Evolutionary conservation across 1,140 invertebrate species (phyloP), one percentile per base, ranked within the genome.

Genomic region (Nilaparvata lugens): DNA sequence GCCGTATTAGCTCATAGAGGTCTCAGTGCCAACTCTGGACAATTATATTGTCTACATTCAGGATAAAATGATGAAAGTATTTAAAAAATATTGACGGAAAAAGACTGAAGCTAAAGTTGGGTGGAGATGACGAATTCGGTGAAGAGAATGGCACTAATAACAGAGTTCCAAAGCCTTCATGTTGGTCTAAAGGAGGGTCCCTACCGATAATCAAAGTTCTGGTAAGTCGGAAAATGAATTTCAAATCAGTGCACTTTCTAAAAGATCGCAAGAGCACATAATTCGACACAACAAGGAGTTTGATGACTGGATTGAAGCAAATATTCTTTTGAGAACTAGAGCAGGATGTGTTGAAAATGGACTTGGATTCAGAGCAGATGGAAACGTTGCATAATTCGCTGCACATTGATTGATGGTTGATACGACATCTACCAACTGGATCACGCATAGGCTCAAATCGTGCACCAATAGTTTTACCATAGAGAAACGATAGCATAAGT

Each of bases 1-100:
- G 85, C 84, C 6, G 83, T 87, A 61, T 70, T 88, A 18, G 83
- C 85, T 59, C 86, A 87, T 65, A 78, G 81, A 68, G 85, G 85
- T 9, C 75, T 76, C 19, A 83, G 79, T 58, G 84, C 85, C 7
- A 79, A 85, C 66, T 85, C 82, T 48, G 86, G 86, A n/a, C 86
- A n/a, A 88, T 72, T 88, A 87, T 66, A 80, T 85, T 64, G 81
- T 82, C 35, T 78, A 83, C 64, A 82, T 84, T 40, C 73, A 74
- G 64, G 76, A 84, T 66, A 76, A 76, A 87, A 86, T 71, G 85
- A 88, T 68, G 84, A 86, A 68, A 77, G 76, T 66, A 82, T 86
- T 23, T 80, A 84, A 54, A 55, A 52, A 79, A 80, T 70, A 79
- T 84, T 67, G 72, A 81, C 70, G 73, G 81, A 62, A 73, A 77